These are phyloP conservation scores for Ostrea edulis DNA, from an alignment of 1,140 invertebrate genomes.

Conservation along the genomic window DNA sequence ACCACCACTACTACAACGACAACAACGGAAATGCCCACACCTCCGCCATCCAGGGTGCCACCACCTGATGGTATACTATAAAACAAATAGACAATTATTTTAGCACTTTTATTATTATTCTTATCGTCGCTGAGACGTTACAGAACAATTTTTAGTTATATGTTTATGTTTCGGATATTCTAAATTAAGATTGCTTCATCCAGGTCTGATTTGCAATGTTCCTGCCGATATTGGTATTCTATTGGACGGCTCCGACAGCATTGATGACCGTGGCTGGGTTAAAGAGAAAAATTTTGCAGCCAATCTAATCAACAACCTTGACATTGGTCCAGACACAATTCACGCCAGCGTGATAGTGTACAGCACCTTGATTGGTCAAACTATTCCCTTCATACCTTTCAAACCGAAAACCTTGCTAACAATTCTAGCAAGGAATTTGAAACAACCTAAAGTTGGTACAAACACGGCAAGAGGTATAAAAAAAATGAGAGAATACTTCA, in stretches of 20 bases:
- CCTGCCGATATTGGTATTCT: conserved; percentile 69
- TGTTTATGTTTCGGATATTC: too few species aligned
- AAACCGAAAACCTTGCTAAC: conserved; percentile 54
- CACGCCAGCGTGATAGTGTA: conserved; percentile 68
- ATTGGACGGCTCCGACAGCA: conserved; percentile 71
- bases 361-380: conserved; percentile 65
- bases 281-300: conserved; percentile 59
- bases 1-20: conserved; percentile 60
- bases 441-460: conserved; percentile 59
- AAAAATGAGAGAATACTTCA: conserved; percentile 59
- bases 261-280: conserved; percentile 55
- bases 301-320: conserved; percentile 63
- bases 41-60: conserved; percentile 45
- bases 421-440: conserved; percentile 49
- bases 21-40: conserved; percentile 45
- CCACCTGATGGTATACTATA: conserved; percentile 26
- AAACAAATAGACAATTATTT: neutral
- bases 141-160: too few species aligned
- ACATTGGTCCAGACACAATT: conserved; percentile 60
- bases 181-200: neutral
- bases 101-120: neutral
- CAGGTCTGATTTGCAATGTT: conserved; percentile 61
- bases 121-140: neutral
- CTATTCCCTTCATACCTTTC: conserved; percentile 58
- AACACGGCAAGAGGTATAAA: conserved; percentile 65